Base-by-base conservation (phyloP, 2,797 vertebrate genomes). In the Scomberomorus guttatus region DNA sequence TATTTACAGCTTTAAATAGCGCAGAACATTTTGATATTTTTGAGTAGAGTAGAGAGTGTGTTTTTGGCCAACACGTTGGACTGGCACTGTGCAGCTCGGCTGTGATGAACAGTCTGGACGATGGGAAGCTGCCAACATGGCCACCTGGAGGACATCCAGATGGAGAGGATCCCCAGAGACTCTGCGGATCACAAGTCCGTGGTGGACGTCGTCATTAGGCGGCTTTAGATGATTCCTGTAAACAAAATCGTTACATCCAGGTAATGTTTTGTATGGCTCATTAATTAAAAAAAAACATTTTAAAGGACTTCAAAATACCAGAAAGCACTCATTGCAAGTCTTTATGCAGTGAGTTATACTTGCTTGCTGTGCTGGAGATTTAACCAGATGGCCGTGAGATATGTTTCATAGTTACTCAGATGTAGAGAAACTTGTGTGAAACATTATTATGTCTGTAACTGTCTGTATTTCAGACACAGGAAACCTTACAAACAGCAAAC, bases 91-190 rank as follows among this genome's bases (percentile, higher is more conserved):
- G 67, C 57, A 44, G 46, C 77, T 77, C 15, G 22, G 52, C 82
- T 72, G 79, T 71, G 85, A 85, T 69, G 78, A 80, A 80, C 82
- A 69, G 73, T 60, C 57, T 71, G 85, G 79, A 71, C n/a, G 58
- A 15, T 65, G 57, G 48, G 65, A 68, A 0, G 79, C 77, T 69
- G 81, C 88, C 87, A 89, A 11, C 64, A 7, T 22, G 77, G 76
- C 64, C 68, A 17, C 61, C 80, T 79, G 83, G 77, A 85, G 71
- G 79, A 80, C 65, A 4, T 48, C 81, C 80, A 85, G 78, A 80
- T 81, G 83, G 85, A 79, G 54, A 52, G 22, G 58, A 60, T 67
- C 78, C 81, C 58, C 11, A 27, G 73, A 70, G 67, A 60, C 51
- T 37, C 15, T n/a, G 4, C 20, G n/a, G 24, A 77, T 55, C 63